These are phyloP conservation scores for Tupaia tana DNA, from an alignment of 2,113 vertebrate genomes.

Conservation along the genomic window DNA sequence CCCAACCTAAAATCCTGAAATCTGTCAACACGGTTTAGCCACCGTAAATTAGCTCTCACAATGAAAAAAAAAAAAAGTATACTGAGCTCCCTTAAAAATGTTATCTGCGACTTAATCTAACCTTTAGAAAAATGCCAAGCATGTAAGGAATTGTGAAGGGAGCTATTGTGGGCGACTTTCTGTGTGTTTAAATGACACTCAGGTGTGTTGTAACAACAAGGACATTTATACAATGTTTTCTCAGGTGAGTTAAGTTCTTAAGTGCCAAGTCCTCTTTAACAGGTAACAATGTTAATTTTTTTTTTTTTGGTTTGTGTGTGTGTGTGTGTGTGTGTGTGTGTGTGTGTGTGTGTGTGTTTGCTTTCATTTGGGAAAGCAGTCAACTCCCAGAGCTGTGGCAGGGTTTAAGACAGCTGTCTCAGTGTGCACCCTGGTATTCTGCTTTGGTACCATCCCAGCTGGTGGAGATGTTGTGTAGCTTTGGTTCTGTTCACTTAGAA, in stretches of 20 bases:
- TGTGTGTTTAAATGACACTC: slow-evolving; percentile 80
- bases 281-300: not conserved
- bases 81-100: slow-evolving; percentile 81
- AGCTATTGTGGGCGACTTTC: slow-evolving; percentile 81
- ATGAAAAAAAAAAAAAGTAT: slow-evolving; percentile 55
- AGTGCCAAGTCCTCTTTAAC: slow-evolving; percentile 66
- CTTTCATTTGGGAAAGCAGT: not conserved
- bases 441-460: not conserved
- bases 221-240: slow-evolving; percentile 80
- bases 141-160: slow-evolving; percentile 87
- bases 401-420: not conserved
- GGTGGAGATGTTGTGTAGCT: not conserved
- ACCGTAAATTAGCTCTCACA: slow-evolving; percentile 84
- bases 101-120: slow-evolving; percentile 87
- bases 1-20: slow-evolving; percentile 80
- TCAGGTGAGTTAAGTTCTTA: slow-evolving; percentile 78
- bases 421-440: not conserved
- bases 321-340: no score
- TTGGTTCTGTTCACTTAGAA: slow-evolving; percentile 37
- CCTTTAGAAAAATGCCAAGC: slow-evolving; percentile 88
- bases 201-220: slow-evolving; percentile 82
- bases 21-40: slow-evolving; percentile 85
- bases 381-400: not conserved
- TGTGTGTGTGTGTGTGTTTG: no score
- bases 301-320: no score